Conservation (phyloP, 2,113 vertebrate species). For the Psittacara wagleri region DNA sequence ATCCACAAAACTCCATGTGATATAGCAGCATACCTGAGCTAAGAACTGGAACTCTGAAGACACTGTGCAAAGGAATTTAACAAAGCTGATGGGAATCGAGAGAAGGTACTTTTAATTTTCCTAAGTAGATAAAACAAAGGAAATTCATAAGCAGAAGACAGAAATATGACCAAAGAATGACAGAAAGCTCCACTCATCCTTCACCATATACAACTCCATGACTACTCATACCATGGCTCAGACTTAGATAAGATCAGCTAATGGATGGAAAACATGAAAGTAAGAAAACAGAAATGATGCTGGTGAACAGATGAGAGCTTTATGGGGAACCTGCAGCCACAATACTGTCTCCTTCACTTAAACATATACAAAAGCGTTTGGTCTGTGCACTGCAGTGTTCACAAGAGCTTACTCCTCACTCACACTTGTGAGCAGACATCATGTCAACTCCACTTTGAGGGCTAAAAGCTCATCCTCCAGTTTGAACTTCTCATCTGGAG, state of each 20-base stretch:
- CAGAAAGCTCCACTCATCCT: background rate
- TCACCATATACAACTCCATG: background rate
- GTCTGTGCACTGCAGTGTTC: background rate
- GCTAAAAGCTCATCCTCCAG: background rate
- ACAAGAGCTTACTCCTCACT: background rate
- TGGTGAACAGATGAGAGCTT: background rate
- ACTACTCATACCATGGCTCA: background rate
- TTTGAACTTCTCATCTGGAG: background rate
- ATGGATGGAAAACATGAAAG: background rate
- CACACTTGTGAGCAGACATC: background rate
- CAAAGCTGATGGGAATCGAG: background rate
- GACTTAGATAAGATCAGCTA: background rate
- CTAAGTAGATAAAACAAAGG: background rate
- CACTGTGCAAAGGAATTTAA: background rate
- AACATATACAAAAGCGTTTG: background rate
- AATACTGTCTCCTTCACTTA: background rate
- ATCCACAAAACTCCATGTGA: background rate
- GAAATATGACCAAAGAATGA: background rate
- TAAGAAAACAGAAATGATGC: background rate
- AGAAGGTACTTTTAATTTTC: background rate
- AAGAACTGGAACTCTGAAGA: background rate
- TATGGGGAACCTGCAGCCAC: background rate
- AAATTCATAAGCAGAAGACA: background rate
- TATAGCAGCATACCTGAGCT: background rate
- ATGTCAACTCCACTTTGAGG: background rate